Base-by-base conservation (phyloP, 2,888 invertebrate species). In the Melanostoma mellinum region DNA sequence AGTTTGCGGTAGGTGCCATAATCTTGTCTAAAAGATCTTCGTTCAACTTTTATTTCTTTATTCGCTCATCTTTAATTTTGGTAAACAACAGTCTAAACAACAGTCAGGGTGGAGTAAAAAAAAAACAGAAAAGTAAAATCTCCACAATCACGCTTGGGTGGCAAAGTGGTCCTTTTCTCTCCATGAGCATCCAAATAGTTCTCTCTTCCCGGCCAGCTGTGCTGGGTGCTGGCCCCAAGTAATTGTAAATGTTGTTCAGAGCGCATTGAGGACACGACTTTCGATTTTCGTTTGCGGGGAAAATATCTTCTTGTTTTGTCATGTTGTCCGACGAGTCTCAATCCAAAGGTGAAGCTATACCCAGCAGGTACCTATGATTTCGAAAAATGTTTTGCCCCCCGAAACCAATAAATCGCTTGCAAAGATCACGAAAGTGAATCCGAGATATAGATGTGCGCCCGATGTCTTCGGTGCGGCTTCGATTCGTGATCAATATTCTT, bases 1-100 rank as follows among this genome's bases (percentile, higher is more conserved):
- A 71, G 79, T 84, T 84, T 84, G 84, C 84, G 84, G 84, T 84
- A 84, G 84, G 84, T 84, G 84, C 84, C 75, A 84, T 79, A 84
- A 84, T 79, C 84, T 84, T 75, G 79, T 84, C 67, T 71, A 67
- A 55, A 75, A 84, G 79, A 84, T 84, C 84, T 84, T 40, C 42
- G 44, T 69, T 82, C 78, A 78, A 82, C 78, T 82, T 82, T 82
- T 78, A 82, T 82, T 84, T 84, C 84, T 79, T 84, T 84, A 84
- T 84, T 84, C 84, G 79, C 84, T 84, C 84, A 84, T 79, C 84
- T 84, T 84, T 84, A 84, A 84, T 84, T 79, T 84, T 65, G 73
- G 63, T 65, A 52, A 77, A 65, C 77, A 71, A 50, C 8, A 46
- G 40, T 44, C 69, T 40, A 60, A 60, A 63, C 36, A 40, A 58